Base-by-base conservation (phyloP, 2,888 invertebrate species). In the Troides oblongomaculatus region DNA sequence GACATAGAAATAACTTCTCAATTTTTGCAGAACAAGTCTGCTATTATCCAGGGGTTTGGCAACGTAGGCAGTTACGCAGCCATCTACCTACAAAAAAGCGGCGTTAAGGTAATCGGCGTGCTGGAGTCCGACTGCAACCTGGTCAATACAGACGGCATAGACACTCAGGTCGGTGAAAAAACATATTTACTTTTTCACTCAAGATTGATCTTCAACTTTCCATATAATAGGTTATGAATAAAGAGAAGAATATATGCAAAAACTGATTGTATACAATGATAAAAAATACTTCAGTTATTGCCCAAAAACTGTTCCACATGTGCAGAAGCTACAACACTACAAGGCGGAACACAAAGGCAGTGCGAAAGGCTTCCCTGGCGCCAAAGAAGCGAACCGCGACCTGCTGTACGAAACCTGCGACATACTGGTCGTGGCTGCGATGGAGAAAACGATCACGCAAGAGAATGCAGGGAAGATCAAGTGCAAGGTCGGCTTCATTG, bases 21-120 rank as follows among this genome's bases (percentile, higher is more conserved):
- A 10, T 1, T 6, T 10, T 10, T 62, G 21, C 76, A 94, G 82
- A 94, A 92, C 75, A 96, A 97, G 86, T 96, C 96, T 5, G 96
- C 96, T 77, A 96, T 97, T 77, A 90, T 97, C 62, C 94, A 97
- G 85, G 97, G 97, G 64, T 95, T 95, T 81, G 97, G 97, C 83
- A 97, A 97, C 88, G 97, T 97, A 67, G 97, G 97, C 77, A 93
- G 95, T 74, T 96, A 95, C 86, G 93, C 96, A 18, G 95, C 95
- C 81, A 85, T 95, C 62, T 96, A 96, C 81, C 90, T 97, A 72
- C 93, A 94, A 76, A 85, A 94, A 72, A 93, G 93, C 61, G 97
- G 97, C 23, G 96, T 95, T 66, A 95, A 94, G 80, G 93, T 95
- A 79, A 93, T 96, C 74, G 97, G 96, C 63, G 93, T 97, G 17